Evolutionary conservation across 2,888 invertebrate species (phyloP).

Genomic region (Hirudinaria manillensis): DNA sequence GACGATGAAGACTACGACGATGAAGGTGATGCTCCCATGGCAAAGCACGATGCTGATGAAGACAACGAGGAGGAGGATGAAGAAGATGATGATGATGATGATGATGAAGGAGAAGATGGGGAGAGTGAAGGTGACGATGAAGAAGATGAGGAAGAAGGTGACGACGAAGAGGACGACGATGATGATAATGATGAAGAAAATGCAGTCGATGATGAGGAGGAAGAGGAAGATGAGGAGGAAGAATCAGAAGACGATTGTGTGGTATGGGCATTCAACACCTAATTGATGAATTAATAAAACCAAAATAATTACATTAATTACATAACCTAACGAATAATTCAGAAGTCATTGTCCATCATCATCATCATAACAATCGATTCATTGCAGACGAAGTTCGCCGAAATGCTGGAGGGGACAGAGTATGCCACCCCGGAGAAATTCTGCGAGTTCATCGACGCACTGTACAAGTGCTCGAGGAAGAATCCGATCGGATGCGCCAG

Average conservation of each 20-base stretch:
- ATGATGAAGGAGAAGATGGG: not conserved
- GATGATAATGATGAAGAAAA: not conserved
- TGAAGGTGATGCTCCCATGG: not conserved
- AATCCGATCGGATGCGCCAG: not conserved
- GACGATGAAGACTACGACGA: no score
- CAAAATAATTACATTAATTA: no score
- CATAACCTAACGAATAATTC: no score
- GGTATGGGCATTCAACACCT: not conserved
- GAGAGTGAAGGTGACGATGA: not conserved
- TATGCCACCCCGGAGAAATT: not conserved
- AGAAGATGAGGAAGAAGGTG: slow-evolving; percentile 1
- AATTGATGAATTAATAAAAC: no score
- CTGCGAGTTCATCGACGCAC: not conserved
- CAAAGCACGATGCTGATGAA: not conserved
- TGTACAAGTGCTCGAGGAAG: not conserved
- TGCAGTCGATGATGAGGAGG: not conserved
- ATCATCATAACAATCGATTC: no score
- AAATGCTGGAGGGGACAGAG: not conserved
- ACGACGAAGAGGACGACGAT: slow-evolving; percentile 6
- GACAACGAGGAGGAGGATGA: slow-evolving; percentile 9
- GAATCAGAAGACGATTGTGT: slow-evolving; percentile 6
- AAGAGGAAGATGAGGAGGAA: not conserved
- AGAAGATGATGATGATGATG: not conserved
- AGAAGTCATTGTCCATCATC: no score
- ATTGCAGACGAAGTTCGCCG: no score